Evolutionary conservation across 64 coral and sea anemone species (phyloP), one percentile per base, ranked within the genome.

Genomic region (Montipora sp.): DNA sequence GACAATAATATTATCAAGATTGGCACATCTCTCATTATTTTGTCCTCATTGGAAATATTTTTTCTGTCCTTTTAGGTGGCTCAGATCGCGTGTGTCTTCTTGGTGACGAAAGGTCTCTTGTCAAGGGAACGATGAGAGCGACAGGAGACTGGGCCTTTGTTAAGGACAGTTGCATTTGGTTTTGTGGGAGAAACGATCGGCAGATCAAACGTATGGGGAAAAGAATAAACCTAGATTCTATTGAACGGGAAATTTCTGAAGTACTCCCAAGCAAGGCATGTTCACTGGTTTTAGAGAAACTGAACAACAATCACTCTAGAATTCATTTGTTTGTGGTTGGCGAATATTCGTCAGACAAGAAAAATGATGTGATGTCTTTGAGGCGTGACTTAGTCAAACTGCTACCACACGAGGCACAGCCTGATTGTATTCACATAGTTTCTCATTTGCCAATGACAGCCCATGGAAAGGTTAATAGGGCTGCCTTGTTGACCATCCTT

Each of bases 391-490:
- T 83, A 3, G 11, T 76, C 45, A 80, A 83, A 24, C 15, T 91
- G 5, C 53, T 95, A 47, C 94, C 96, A 74, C 73, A 6, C 23
- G 58, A 93, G 58, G 83, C 91, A 11, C 72, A 77, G 16, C 96
- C 96, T 9, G 96, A 98, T 78, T 88, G 61, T 57, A 44, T 98
- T 59, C 90, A 95, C 12, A 9, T 98, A 19, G 88, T 95, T 49
- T 73, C 50, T n/a, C 73, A 79, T 21, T 73, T 98, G 22, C 96
- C 96, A 22, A 63, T 98, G 79, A 98, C 96, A 47, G 65, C 58
- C 58, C 96, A 98, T 66, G 96, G 96, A 7, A 98, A 98, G 80
- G 84, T 95, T 43, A 73, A 98, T 77, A 93, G 83, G 48, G 84
- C 71, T 44, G 45, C 77, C 0, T 84, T 93, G 44, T 89, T 95